phyloP scores from a whole-genome alignment of 2,888 invertebrate genomes.

The Trachelus iudaicus region DNA sequence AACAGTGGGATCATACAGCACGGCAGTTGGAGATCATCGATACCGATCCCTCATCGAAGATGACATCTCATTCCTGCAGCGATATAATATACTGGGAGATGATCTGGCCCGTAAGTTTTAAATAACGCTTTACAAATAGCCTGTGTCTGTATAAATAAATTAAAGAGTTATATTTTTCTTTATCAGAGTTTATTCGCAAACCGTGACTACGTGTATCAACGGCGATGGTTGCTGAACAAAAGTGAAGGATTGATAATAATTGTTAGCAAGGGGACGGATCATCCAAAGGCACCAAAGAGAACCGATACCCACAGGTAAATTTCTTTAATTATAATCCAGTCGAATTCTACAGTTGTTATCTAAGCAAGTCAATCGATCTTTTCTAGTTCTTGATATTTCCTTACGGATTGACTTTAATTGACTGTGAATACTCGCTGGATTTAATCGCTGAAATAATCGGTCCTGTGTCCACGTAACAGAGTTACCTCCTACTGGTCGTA shows the following conservation, averaged over 20 bases:
- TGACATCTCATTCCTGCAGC: constrained; percentile 67
- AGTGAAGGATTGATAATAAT: constrained; percentile 72
- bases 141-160: neutral
- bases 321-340: neutral
- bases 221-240: constrained; percentile 70
- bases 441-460: neutral
- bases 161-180: constrained; percentile 1
- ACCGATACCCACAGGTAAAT: constrained; percentile 73
- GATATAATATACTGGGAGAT: constrained; percentile 91
- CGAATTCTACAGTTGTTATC: constrained; percentile 1
- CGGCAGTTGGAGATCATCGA: constrained; percentile 79
- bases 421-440: neutral
- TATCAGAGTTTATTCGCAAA: constrained; percentile 83
- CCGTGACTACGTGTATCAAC: constrained; percentile 86
- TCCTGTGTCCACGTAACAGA: constrained; percentile 33
- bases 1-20: constrained; percentile 84
- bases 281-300: constrained; percentile 76
- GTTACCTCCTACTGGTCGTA: constrained; percentile 87
- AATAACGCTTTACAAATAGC: neutral
- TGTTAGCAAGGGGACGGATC: constrained; percentile 76
- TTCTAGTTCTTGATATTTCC: constrained; percentile 29
- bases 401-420: constrained; percentile 23
- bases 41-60: constrained; percentile 68
- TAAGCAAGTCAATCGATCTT: constrained; percentile 21
- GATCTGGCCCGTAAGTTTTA: constrained; percentile 80